Evolutionary conservation across 2,113 vertebrate species (phyloP).

Genomic region (Cryptomyrus ogoouensis): DNA sequence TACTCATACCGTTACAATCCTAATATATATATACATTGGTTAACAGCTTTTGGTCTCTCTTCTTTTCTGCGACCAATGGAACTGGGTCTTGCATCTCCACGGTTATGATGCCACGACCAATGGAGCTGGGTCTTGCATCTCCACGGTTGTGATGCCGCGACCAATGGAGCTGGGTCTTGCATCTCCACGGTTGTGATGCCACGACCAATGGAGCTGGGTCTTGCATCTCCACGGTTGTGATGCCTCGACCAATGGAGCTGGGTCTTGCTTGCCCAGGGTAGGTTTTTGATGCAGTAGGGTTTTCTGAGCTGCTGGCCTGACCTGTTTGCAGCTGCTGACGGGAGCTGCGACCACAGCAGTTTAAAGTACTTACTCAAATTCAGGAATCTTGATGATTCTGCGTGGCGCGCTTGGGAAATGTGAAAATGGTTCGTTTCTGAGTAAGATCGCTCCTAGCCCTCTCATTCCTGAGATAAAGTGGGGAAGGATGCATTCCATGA

Average conservation of each 20-base stretch:
- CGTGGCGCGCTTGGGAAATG: too few relatives aligned
- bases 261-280: not conserved
- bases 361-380: not conserved
- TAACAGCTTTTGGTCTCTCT: not conserved
- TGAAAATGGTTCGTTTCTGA: not conserved
- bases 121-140: too few relatives aligned
- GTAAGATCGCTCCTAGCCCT: not conserved
- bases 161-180: too few relatives aligned
- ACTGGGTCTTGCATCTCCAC: too few relatives aligned
- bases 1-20: too few relatives aligned
- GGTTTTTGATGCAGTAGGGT: not conserved
- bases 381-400: not conserved
- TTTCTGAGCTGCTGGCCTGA: not conserved
- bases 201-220: not conserved
- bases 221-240: not conserved
- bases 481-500: conserved; percentile 6
- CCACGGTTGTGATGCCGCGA: too few relatives aligned
- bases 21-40: not conserved
- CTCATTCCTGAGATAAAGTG: not conserved
- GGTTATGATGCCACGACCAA: too few relatives aligned
- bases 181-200: not conserved
- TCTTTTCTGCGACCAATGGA: too few relatives aligned
- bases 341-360: not conserved
- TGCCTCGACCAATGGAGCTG: not conserved
- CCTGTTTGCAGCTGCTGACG: not conserved